These are phyloP conservation scores for Saturnia japonica DNA, from an alignment of 2,888 invertebrate species.

Conservation along the genomic window DNA sequence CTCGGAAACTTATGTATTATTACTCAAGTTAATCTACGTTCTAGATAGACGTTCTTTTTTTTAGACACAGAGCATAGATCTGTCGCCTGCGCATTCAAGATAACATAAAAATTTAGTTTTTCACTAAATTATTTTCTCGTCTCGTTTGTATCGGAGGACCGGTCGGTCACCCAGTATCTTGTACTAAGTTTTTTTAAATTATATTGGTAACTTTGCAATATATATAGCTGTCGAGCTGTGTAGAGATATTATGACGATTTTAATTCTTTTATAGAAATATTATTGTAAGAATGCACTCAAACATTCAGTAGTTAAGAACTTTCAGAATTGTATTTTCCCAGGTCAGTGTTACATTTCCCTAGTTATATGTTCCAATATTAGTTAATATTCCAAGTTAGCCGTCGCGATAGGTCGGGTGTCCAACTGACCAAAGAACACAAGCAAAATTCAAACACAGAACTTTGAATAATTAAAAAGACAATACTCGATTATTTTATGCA, in stretches of 20 bases:
- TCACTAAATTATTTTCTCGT: too few species aligned
- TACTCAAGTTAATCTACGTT: too few species aligned
- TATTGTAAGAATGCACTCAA: background rate
- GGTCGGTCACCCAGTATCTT: too few species aligned
- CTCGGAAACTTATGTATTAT: too few species aligned
- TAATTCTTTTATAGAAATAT: background rate
- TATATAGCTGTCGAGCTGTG: too few species aligned
- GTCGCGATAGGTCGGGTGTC: background rate
- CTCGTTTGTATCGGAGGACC: too few species aligned
- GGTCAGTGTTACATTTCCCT: background rate
- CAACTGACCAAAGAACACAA: background rate
- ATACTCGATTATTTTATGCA: background rate
- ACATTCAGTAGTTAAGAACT: background rate
- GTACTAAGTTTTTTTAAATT: too few species aligned
- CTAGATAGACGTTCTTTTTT: too few species aligned
- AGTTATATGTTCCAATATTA: background rate
- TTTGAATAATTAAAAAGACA: background rate
- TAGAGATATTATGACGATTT: background rate
- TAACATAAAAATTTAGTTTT: too few species aligned
- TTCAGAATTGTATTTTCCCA: background rate
- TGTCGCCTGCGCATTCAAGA: too few species aligned
- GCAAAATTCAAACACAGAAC: background rate
- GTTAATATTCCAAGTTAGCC: background rate
- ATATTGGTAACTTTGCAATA: background rate
- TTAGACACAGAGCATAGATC: too few species aligned